These are phyloP conservation scores for Erebia epiphron DNA, from an alignment of 2,888 invertebrate species.

Conservation along the genomic window DNA sequence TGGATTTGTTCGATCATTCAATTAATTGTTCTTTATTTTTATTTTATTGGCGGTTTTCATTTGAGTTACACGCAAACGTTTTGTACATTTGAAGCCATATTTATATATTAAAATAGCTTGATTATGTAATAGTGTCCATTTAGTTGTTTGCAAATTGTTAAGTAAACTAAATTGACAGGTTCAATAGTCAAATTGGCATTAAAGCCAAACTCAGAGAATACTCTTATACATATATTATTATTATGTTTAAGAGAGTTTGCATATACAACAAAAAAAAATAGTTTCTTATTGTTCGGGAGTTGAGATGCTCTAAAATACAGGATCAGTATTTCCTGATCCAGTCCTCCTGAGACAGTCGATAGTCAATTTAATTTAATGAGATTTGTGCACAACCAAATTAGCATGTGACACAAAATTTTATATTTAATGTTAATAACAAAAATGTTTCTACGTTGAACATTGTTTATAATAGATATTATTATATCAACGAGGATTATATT, in stretches of 20 bases:
- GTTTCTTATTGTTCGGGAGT: too few species aligned
- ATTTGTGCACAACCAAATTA: neutral
- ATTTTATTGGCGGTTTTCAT: neutral
- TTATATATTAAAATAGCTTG: constrained; percentile 1
- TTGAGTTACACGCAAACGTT: neutral
- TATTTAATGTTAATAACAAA: neutral
- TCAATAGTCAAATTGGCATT: neutral
- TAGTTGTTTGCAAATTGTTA: neutral
- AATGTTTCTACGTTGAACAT: neutral
- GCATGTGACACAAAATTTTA: constrained; percentile 1
- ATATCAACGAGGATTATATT: neutral
- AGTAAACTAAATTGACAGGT: neutral
- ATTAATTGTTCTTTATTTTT: neutral
- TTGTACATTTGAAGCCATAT: constrained; percentile 14
- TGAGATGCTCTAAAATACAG: too few species aligned
- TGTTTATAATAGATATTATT: neutral
- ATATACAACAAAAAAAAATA: too few species aligned
- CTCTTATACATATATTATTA: too few species aligned
- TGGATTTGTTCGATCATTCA: neutral
- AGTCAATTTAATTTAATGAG: neutral
- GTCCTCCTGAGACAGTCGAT: too few species aligned
- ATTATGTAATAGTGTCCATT: neutral
- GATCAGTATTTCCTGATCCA: too few species aligned
- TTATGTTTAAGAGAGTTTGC: too few species aligned
- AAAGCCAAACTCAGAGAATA: too few species aligned